These are phyloP conservation scores for Phaenicophaeus curvirostris DNA, from an alignment of 2,797 vertebrate species.

Conservation along the genomic window DNA sequence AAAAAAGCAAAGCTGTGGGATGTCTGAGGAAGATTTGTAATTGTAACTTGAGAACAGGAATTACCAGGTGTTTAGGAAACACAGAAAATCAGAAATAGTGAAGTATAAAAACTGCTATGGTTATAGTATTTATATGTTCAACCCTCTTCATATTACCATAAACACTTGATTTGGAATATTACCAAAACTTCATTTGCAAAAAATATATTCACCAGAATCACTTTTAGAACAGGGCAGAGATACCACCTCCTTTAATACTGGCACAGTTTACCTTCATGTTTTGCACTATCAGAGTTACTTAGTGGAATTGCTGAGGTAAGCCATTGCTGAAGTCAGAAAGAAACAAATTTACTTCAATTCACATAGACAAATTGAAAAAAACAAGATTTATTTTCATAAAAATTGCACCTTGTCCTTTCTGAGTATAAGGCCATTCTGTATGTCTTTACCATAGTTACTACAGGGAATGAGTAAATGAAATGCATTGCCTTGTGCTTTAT, in stretches of 20 bases:
- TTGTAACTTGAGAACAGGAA: not conserved
- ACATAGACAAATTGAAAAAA: not conserved
- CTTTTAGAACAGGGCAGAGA: not conserved
- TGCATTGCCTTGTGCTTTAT: not conserved
- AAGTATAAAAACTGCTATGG: not conserved
- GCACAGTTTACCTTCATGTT: not conserved
- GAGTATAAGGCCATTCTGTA: not conserved
- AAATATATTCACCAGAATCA: not conserved
- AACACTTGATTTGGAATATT: not conserved
- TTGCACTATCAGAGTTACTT: not conserved
- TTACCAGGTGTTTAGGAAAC: not conserved
- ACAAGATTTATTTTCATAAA: not conserved
- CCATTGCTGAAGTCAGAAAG: not conserved
- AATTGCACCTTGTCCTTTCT: not conserved
- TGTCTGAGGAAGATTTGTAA: not conserved
- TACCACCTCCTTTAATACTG: not conserved
- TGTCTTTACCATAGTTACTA: not conserved
- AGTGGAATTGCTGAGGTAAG: not conserved
- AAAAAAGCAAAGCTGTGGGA: not conserved
- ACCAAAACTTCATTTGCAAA: not conserved
- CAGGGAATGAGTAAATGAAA: not conserved
- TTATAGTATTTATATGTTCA: not conserved
- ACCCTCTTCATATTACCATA: not conserved
- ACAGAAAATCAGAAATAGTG: not conserved
- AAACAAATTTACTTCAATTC: not conserved